Evolutionary conservation across 2,888 invertebrate genomes (phyloP), one percentile per base, ranked within the genome.

Genomic region (Sinodicranocentrus sp.): DNA sequence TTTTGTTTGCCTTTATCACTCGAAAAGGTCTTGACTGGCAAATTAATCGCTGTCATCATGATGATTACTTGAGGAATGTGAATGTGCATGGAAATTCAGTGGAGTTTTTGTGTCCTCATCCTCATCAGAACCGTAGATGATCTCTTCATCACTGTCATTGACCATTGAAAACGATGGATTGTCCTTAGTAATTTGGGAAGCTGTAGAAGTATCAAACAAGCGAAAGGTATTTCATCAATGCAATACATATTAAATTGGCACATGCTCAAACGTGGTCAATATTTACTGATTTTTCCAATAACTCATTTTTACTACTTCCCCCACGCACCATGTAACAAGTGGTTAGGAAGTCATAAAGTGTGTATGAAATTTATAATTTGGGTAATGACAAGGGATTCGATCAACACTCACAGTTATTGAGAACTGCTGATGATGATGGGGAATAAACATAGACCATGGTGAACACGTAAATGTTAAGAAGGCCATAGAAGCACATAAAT

Each of bases 151-250:
- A 0, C 98, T 98, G 90, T 99, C 98, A 91, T 98, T 98, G 89
- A 98, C 95, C 98, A 99, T 98, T 23, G 98, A 98, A 91, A 98
- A 96, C 13, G 98, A 96, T 65, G 98, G 98, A 92, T 98, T 98
- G 92, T 98, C 98, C 92, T 98, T 98, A 71, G 97, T 96, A 89
- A 98, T 96, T 68, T 95, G 94, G 68, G 96, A 94, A 91, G 98
- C 98, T 96, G 92, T 79, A 92, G 23, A 54, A 54, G 2, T n/a
- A n/a, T n/a, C n/a, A n/a, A n/a, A n/a, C n/a, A n/a, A n/a, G n/a
- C n/a, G n/a, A n/a, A n/a, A n/a, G n/a, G n/a, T n/a, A n/a, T n/a
- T n/a, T n/a, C n/a, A n/a, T n/a, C n/a, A n/a, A n/a, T n/a, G n/a
- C n/a, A n/a, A n/a, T n/a, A n/a, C n/a, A n/a, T n/a, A n/a, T n/a